Evolutionary conservation across 2,888 invertebrate species (phyloP).

Genomic region (Meandrusa payeni): DNA sequence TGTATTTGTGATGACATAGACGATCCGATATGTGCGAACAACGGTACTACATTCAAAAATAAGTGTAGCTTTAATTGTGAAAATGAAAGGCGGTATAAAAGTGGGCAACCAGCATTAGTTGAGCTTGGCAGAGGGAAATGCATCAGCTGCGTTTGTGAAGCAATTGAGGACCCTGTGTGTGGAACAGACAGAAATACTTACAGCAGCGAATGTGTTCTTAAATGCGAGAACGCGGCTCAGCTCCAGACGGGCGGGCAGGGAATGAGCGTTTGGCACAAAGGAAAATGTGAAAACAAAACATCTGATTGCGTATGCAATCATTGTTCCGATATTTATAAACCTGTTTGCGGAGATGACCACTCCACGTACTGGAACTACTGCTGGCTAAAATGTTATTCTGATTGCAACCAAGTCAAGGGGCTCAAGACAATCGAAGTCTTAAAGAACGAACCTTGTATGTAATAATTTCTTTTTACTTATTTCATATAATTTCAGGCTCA

Average conservation of each 20-base stretch:
- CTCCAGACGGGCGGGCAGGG: slow-evolving; percentile 14
- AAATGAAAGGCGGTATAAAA: slow-evolving; percentile 32
- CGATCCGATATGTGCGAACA: slow-evolving; percentile 33
- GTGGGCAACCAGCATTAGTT: slow-evolving; percentile 28
- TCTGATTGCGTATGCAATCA: slow-evolving; percentile 26
- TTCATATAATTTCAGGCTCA: too few relatives aligned
- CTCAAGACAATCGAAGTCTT: slow-evolving; percentile 5
- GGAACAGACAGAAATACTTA: slow-evolving; percentile 40
- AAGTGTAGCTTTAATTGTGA: slow-evolving; percentile 32
- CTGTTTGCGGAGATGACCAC: slow-evolving; percentile 40
- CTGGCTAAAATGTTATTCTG: slow-evolving; percentile 36
- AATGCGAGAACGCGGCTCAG: slow-evolving; percentile 33
- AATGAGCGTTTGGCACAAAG: slow-evolving; percentile 28
- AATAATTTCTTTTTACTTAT: too few relatives aligned
- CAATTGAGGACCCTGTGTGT: slow-evolving; percentile 37
- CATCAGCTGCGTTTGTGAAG: slow-evolving; percentile 34
- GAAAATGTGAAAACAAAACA: slow-evolving; percentile 29
- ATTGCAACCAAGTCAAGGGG: slow-evolving; percentile 27
- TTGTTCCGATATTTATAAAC: slow-evolving; percentile 31
- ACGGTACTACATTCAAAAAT: slow-evolving; percentile 35
- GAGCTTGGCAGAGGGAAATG: slow-evolving; percentile 35
- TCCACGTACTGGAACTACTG: slow-evolving; percentile 40
- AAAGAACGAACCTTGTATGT: slow-evolving; percentile 29
- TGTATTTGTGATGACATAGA: slow-evolving; percentile 33
- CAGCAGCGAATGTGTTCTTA: slow-evolving; percentile 36